Evolutionary conservation across 2,113 vertebrate genomes (phyloP), one percentile per base, ranked within the genome.

Genomic region (Anoplopoma fimbria): DNA sequence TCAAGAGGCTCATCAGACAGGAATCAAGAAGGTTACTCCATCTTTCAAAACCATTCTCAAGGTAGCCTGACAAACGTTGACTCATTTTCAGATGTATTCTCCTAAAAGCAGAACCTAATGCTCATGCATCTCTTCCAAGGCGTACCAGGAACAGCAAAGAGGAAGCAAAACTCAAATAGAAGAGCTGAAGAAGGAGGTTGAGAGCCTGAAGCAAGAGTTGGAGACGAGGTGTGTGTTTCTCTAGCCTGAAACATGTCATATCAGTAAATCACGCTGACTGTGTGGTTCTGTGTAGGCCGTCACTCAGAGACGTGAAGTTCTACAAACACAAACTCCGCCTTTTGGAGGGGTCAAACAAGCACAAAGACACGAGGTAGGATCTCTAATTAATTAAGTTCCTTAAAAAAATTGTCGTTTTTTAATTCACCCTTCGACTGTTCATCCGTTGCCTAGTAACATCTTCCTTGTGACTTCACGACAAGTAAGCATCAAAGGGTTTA

Each of bases 251-350:
- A 27, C 42, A 6, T 1, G 0, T n/a, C 9, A 2, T 1, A 3
- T 55, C 19, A 12, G 10, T 17, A 4, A n/a, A 51, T n/a, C 3
- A 21, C 9, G 10, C 45, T 49, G 47, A 29, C 27, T 47, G 9
- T 58, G 6, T 57, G 77, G 38, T 8, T 82, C 75, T 78, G 60
- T 76, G 25, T 40, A 96, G 95, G 76, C 96, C 96, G 9, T 94
- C 95, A 36, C 85, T 88, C 38, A 93, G 93, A 75, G 96, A 97
- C 33, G 82, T 97, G 79, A 96, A 94, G 92, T 89, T 96, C 82
- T 96, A 95, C 93, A 97, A 97, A 84, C 93, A 96, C 45, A 96
- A 96, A 58, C 89, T 96, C 78, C 96, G 90, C 83, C 95, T 93
- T 0, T 70, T 97, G 92, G 96, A 97, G 75, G 96, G 92, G 70